Percentiles rank a stretch among this genome's conserved stretches.
These are phyloP conservation scores for Drosophila heteroneura DNA, from an alignment of 2,888 invertebrate genomes.

Conservation along the genomic window DNA sequence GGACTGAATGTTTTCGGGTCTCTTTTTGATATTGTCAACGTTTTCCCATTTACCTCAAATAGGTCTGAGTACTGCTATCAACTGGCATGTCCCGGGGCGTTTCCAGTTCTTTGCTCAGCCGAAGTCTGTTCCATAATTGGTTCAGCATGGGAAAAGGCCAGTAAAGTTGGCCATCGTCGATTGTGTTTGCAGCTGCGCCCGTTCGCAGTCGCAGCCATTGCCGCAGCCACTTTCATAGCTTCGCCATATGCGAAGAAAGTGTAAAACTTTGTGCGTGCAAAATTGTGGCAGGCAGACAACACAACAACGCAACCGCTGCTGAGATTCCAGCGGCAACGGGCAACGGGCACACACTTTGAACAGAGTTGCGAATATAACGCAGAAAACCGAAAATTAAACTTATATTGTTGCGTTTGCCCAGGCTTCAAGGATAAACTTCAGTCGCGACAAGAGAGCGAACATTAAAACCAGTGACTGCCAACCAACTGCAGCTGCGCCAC, in stretches of 20 bases:
- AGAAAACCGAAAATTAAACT: constrained; percentile 75
- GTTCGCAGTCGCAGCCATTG: constrained; percentile 31
- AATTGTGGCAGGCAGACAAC: constrained; percentile 69
- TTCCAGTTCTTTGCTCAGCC: constrained; percentile 30
- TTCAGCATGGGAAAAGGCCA: constrained; percentile 74
- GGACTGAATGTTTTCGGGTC: constrained; percentile 12
- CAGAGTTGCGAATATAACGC: constrained; percentile 47
- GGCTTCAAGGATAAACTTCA: constrained; percentile 70
- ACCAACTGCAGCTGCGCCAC: constrained; percentile 45
- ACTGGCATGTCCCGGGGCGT: constrained; percentile 51
- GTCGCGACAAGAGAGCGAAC: constrained; percentile 48
- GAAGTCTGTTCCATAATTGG: constrained; percentile 61
- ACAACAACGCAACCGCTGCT: constrained; percentile 50
- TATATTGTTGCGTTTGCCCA: constrained; percentile 73
- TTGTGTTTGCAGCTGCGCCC: constrained; percentile 65
- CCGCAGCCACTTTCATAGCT: constrained; percentile 37
- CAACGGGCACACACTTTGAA: constrained; percentile 50
- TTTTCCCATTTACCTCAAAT: constrained; percentile 24
- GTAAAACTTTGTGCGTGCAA: constrained; percentile 77
- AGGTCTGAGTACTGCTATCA: constrained; percentile 69
- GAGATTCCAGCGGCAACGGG: constrained; percentile 38
- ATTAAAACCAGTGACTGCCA: constrained; percentile 73
- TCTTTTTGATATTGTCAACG: constrained; percentile 29
- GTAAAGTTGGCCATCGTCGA: constrained; percentile 67
- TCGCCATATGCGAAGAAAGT: constrained; percentile 56